Percentiles rank a stretch among this genome's conserved stretches.
Evolutionary conservation across 2,113 vertebrate genomes (phyloP).

Genomic region (Corythornis cristatus): DNA sequence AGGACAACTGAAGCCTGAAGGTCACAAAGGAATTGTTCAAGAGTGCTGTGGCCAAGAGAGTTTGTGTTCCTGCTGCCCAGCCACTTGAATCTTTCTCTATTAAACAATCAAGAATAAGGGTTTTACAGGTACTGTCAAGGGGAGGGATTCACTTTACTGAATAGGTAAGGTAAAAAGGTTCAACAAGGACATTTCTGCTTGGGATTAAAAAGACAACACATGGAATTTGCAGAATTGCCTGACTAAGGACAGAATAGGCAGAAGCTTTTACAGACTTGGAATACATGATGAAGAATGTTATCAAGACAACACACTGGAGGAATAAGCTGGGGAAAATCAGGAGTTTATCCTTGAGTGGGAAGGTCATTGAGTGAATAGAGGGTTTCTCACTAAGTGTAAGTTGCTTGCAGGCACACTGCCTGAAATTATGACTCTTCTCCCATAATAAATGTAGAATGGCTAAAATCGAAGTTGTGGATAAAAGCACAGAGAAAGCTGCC

Average conservation of each 20-base stretch:
- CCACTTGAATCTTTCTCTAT: not conserved
- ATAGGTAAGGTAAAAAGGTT: not conserved
- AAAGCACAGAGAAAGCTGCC: not conserved
- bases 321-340: not conserved
- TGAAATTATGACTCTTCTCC: not conserved
- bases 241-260: not conserved
- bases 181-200: not conserved
- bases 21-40: not conserved
- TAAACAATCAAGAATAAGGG: not conserved
- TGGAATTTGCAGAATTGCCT: not conserved
- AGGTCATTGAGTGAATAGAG: not conserved
- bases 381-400: not conserved
- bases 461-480: not conserved
- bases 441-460: not conserved
- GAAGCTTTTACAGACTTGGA: not conserved
- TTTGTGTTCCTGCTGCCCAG: not conserved
- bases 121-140: not conserved
- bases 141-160: not conserved
- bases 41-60: not conserved
- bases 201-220: not conserved
- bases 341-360: not conserved
- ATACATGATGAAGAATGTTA: not conserved
- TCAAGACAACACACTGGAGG: not conserved
- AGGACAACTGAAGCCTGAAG: not conserved
- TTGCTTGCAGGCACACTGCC: not conserved